Conservation (phyloP, 1,140 invertebrate genomes). For the Helicoverpa armigera region DNA sequence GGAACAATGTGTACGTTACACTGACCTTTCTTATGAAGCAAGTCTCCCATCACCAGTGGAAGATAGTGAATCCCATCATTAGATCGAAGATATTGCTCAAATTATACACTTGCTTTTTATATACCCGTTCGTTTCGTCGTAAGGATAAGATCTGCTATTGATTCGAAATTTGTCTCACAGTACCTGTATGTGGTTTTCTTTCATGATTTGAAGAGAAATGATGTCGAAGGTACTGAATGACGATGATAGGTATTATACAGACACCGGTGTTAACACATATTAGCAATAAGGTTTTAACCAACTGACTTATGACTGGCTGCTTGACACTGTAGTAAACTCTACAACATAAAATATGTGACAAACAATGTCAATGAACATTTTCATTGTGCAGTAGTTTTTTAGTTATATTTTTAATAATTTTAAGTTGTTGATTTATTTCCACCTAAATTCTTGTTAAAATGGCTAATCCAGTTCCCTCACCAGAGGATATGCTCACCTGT, state of each 20-base stretch:
- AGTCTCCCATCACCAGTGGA: conserved; percentile 16
- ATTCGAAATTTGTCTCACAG: not conserved
- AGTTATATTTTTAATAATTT: conserved; percentile 14
- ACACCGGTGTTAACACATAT: no score
- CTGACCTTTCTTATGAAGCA: conserved; percentile 32
- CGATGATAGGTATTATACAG: no score
- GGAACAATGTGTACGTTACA: conserved; percentile 31
- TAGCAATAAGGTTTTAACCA: no score
- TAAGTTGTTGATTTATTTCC: not conserved
- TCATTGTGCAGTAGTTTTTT: not conserved
- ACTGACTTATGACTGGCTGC: not conserved
- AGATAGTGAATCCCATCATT: conserved; percentile 26
- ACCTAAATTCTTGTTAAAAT: conserved; percentile 65
- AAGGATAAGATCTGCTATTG: conserved; percentile 1
- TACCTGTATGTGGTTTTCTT: no score
- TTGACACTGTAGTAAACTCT: not conserved
- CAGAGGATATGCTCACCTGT: conserved; percentile 60
- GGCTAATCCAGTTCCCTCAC: conserved; percentile 47
- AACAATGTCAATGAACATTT: not conserved
- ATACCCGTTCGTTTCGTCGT: not conserved
- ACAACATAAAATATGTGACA: no score
- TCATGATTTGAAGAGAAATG: no score
- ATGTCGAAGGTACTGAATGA: no score
- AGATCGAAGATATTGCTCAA: conserved; percentile 34
- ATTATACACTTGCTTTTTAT: conserved; percentile 11